These are phyloP conservation scores for Ophion ellenae DNA, from an alignment of 2,888 invertebrate species.

Conservation along the genomic window DNA sequence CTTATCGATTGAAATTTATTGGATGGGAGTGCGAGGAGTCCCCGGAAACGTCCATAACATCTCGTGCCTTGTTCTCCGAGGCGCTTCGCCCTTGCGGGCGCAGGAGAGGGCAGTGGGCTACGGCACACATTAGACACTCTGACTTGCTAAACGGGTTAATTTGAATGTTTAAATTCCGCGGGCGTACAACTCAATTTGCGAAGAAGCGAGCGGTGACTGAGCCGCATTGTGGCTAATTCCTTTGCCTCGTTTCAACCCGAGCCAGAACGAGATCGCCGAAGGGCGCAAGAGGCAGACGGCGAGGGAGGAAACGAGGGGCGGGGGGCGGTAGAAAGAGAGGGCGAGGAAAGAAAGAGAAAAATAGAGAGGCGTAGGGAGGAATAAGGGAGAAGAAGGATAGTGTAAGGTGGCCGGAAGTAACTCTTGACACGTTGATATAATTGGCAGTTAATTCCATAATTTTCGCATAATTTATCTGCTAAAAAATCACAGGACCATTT, in stretches of 20 bases:
- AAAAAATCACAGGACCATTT: conserved; percentile 18
- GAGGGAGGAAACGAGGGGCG: too few species aligned
- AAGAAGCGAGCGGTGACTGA: conserved; percentile 62
- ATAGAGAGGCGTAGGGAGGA: too few species aligned
- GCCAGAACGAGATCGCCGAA: conserved; percentile 45
- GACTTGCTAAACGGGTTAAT: conserved; percentile 82
- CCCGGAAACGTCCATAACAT: too few species aligned
- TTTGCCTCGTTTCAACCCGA: conserved; percentile 67
- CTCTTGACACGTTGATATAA: conserved; percentile 32
- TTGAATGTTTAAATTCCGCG: conserved; percentile 82
- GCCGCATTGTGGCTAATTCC: conserved; percentile 74
- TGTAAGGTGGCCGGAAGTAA: conserved; percentile 29
- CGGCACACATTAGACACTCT: conserved; percentile 79
- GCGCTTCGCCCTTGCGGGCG: conserved; percentile 6
- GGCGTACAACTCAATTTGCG: conserved; percentile 81
- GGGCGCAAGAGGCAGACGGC: not conserved
- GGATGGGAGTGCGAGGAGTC: too few species aligned
- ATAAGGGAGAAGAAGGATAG: too few species aligned
- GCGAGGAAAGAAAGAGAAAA: too few species aligned
- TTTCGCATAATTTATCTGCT: conserved; percentile 25
- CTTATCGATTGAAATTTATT: too few species aligned
- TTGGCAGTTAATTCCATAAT: conserved; percentile 18
- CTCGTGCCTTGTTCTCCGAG: too few species aligned
- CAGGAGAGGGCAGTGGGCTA: conserved; percentile 39
- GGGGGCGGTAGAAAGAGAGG: too few species aligned